Conservation (phyloP, 92 coral and sea anemone genomes). For the Palythoa heliodiscus region DNA sequence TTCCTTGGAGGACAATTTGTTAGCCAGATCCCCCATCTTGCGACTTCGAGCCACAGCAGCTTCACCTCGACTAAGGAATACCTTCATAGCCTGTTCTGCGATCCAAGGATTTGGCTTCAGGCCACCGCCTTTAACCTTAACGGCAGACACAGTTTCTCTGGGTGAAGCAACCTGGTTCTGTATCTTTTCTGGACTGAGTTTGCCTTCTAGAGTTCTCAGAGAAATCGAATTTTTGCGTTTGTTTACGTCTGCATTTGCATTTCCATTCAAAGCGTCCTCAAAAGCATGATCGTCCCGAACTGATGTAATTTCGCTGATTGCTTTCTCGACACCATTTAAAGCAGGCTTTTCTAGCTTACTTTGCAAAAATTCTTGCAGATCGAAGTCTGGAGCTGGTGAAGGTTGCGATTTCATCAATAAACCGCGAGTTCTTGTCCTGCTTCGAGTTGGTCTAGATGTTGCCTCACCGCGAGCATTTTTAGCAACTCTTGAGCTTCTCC, state of each 20-base stretch:
- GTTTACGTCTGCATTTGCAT: slow-evolving; percentile 31
- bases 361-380: slow-evolving; percentile 47
- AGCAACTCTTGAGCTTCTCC: slow-evolving; percentile 47
- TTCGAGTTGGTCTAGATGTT: slow-evolving; percentile 37
- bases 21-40: slow-evolving; percentile 32
- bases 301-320: slow-evolving; percentile 70
- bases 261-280: slow-evolving; percentile 60
- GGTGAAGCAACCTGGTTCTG: slow-evolving; percentile 17
- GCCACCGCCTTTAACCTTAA: slow-evolving; percentile 60
- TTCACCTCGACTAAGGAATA: slow-evolving; percentile 79
- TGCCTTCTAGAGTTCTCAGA: slow-evolving; percentile 7
- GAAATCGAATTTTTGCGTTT: slow-evolving; percentile 60
- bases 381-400: slow-evolving; percentile 13
- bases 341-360: slow-evolving; percentile 42
- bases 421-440: slow-evolving; percentile 33
- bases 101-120: slow-evolving; percentile 92
- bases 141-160: slow-evolving; percentile 41
- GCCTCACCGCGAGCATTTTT: slow-evolving; percentile 40
- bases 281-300: slow-evolving; percentile 79
- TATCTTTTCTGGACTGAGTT: slow-evolving; percentile 3
- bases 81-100: slow-evolving; percentile 90
- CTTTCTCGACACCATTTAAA: slow-evolving; percentile 23
- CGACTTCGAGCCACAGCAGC: slow-evolving; percentile 65
- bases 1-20: background rate
- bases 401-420: slow-evolving; percentile 38